Base-by-base conservation (phyloP, 2,113 vertebrate species). In the Collichthys lucidus region DNA sequence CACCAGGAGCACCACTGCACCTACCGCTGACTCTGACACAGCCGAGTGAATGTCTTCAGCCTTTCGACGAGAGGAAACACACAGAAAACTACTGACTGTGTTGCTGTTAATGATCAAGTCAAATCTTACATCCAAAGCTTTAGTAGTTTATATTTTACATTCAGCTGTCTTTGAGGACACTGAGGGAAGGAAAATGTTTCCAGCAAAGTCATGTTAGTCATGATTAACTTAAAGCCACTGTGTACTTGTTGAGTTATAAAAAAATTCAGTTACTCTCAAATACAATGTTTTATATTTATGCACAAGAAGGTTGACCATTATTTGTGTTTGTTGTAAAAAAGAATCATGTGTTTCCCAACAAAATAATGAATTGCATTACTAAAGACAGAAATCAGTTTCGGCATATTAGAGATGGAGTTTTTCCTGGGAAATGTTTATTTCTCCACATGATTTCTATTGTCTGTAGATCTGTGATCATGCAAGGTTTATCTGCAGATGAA, bases 1-100 rank as follows among this genome's bases (percentile, higher is more conserved):
- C 91, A 90, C 83, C 89, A 89, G 83, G 73, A 88, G 50, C 78
- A 70, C 62, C 78, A 89, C 79, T 90, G 90, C 79, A 20, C 55
- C 49, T 75, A 60, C 76, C 74, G 31, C 63, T 87, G 82, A 89
- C 55, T 14, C 65, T 16, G 11, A 24, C n/a, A 0, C 26, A 3
- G 14, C 56, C 2, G 0, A 69, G 44, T 15, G 52, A 9, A 5
- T n/a, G 11, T 35, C 11, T 5, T 20, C 64, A 65, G 50, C 65
- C 40, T 11, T 62, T 35, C 14, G 24, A 40, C 19, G 49, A n/a
- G 44, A 0, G 8, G 16, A 15, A 50, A 62, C 4, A 46, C 24
- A 17, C n/a, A 59, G 29, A 60, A 42, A 73, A 17, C 55, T 40
- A 22, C 42, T 20, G 49, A 52, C 26, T 69, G 35, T 79, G 70